phyloP scores from a whole-genome alignment of 2,888 invertebrate species.

The Agrotis clavis region DNA sequence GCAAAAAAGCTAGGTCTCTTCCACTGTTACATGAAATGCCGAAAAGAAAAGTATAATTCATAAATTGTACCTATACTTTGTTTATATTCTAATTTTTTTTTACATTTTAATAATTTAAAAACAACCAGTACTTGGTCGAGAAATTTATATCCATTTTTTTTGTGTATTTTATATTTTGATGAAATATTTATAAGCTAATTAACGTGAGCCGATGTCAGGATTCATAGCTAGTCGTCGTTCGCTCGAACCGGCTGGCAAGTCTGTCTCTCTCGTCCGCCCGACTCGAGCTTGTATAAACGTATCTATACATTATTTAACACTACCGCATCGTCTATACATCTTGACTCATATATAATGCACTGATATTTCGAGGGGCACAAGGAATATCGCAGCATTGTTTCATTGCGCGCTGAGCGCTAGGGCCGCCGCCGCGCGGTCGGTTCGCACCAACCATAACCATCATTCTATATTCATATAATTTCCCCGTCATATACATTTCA shows the following conservation, averaged over 20 bases:
- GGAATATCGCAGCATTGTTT: conserved; percentile 90
- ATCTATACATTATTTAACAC: conserved; percentile 87
- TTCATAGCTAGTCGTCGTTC: conserved; percentile 91
- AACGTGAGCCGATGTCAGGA: conserved; percentile 91
- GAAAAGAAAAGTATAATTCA: conserved; percentile 91
- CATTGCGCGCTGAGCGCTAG: conserved; percentile 72
- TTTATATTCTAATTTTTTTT: conserved; percentile 91
- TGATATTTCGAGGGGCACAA: conserved; percentile 90
- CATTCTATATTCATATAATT: conserved; percentile 66
- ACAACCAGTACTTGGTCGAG: conserved; percentile 91
- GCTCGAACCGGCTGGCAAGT: conserved; percentile 88
- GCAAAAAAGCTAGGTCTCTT: conserved; percentile 82
- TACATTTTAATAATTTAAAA: conserved; percentile 92
- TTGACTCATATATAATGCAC: conserved; percentile 89
- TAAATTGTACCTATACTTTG: conserved; percentile 91
- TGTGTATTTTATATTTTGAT: conserved; percentile 91
- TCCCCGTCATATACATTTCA: conserved; percentile 78
- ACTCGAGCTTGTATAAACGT: conserved; percentile 88
- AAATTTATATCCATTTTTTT: conserved; percentile 91
- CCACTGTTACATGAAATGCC: conserved; percentile 89
- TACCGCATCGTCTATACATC: conserved; percentile 87
- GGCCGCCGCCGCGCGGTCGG: conserved; percentile 75
- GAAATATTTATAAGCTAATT: conserved; percentile 91
- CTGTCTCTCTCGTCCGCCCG: conserved; percentile 80
- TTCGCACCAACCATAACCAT: conserved; percentile 67